Evolutionary conservation across 2,113 vertebrate genomes (phyloP).

Genomic region (Pachycephala philippinensis): DNA sequence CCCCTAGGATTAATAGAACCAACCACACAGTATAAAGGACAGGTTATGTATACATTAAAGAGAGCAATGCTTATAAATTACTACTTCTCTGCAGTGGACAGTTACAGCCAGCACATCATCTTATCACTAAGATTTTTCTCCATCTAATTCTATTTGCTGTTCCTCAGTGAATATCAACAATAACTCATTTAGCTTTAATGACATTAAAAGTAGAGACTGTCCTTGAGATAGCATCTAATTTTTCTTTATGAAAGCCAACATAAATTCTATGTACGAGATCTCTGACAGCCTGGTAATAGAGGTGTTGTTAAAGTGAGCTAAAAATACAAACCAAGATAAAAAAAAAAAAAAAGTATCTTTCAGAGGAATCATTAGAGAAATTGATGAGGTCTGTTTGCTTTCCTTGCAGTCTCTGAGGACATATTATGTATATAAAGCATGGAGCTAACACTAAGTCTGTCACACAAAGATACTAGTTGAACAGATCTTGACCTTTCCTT

Average conservation of each 20-base stretch:
- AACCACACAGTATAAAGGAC: background rate
- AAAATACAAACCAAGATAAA: conserved; percentile 62
- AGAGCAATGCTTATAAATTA: conserved; percentile 23
- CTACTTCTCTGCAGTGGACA: background rate
- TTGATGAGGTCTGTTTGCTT: conserved; percentile 73
- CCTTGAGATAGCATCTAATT: conserved; percentile 68
- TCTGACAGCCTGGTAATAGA: conserved; percentile 65
- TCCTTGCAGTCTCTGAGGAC: conserved; percentile 49
- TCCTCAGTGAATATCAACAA: conserved; percentile 51
- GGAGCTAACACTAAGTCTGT: background rate
- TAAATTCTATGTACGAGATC: conserved; percentile 55
- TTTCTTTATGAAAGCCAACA: conserved; percentile 72
- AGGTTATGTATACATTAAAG: background rate
- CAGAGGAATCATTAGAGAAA: conserved; percentile 72
- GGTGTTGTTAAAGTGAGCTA: conserved; percentile 67
- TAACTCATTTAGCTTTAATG: conserved; percentile 66
- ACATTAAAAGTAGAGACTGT: conserved; percentile 56
- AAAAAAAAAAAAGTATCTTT: conserved; percentile 24
- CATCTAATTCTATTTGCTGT: conserved; percentile 34
- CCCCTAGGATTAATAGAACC: background rate
- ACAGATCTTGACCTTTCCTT: conserved; percentile 56
- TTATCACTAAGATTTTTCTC: conserved; percentile 46
- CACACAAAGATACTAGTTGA: conserved; percentile 33
- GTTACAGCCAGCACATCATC: background rate
- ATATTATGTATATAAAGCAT: conserved; percentile 40